A percentile compares a stretch with the other conserved stretches of the same genome.
Conservation (phyloP, 2,797 vertebrate genomes). For the Mallotus villosus region DNA sequence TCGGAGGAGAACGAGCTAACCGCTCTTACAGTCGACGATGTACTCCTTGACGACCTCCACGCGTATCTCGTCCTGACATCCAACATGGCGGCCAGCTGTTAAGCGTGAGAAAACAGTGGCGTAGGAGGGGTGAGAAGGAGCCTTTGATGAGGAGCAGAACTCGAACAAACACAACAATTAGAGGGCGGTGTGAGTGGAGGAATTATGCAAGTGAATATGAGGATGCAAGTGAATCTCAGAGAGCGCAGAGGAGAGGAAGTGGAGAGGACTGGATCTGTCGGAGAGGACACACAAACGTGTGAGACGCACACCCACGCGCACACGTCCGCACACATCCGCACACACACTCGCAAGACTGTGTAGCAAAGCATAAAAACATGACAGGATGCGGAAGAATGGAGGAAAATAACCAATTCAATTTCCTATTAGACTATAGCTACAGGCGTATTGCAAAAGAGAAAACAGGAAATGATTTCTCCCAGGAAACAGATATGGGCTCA, state of each 20-base stretch:
- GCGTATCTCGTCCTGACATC: slow-evolving; percentile 63
- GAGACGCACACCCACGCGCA: neutral
- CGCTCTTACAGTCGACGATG: slow-evolving; percentile 62
- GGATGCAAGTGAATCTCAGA: slow-evolving; percentile 18
- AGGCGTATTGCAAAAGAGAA: neutral
- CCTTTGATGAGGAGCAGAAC: slow-evolving; percentile 53
- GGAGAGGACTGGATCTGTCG: slow-evolving; percentile 1
- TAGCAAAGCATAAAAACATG: neutral
- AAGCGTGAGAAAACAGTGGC: slow-evolving; percentile 44
- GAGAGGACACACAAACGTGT: neutral
- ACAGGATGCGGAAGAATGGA: neutral
- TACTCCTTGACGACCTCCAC: slow-evolving; percentile 68
- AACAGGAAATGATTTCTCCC: slow-evolving; percentile 17
- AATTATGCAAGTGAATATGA: too few species aligned
- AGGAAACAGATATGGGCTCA: neutral
- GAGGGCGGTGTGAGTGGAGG: neutral
- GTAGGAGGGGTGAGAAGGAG: slow-evolving; percentile 38
- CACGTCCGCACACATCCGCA: neutral
- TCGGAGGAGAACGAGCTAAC: slow-evolving; percentile 14
- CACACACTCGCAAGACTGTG: neutral
- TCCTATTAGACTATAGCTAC: neutral
- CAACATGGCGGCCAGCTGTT: slow-evolving; percentile 59
- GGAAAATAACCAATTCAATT: neutral
- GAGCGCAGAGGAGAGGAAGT: slow-evolving; percentile 28
- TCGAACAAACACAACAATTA: slow-evolving; percentile 2